Percentiles rank a stretch among this genome's conserved stretches.
These are phyloP conservation scores for Salticus scenicus DNA, from an alignment of 2,888 invertebrate species.

Conservation along the genomic window DNA sequence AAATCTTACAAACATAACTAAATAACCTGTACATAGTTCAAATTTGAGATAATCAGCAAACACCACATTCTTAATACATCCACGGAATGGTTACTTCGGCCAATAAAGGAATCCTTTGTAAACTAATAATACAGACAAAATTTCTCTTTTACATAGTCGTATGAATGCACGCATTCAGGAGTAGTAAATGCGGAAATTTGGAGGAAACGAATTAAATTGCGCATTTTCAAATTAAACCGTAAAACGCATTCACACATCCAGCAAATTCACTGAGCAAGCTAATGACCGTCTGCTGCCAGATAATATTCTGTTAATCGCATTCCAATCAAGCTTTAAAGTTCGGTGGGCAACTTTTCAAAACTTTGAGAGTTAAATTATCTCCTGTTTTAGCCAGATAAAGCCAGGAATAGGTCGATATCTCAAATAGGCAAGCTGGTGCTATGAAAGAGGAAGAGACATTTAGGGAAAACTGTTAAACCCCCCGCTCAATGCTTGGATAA, in stretches of 20 bases:
- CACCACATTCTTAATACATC: too few relatives aligned
- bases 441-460: conserved; percentile 11
- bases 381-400: conserved; percentile 12
- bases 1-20: too few relatives aligned
- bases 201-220: not conserved
- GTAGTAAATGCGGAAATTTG: not conserved
- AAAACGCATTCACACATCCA: not conserved
- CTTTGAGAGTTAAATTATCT: conserved; percentile 7
- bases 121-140: too few relatives aligned
- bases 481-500: conserved; percentile 51
- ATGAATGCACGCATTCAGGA: too few relatives aligned
- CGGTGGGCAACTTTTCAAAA: not conserved
- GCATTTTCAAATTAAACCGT: not conserved
- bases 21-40: too few relatives aligned
- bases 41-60: too few relatives aligned
- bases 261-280: not conserved
- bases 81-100: too few relatives aligned
- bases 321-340: conserved; percentile 12
- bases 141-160: too few relatives aligned
- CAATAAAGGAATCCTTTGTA: too few relatives aligned
- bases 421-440: conserved; percentile 17
- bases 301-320: conserved; percentile 12
- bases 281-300: not conserved
- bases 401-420: conserved; percentile 29
- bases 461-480: conserved; percentile 58